Evolutionary conservation across 2,113 vertebrate species (phyloP), one percentile per base, ranked within the genome.

Genomic region (Antennarius striatus): DNA sequence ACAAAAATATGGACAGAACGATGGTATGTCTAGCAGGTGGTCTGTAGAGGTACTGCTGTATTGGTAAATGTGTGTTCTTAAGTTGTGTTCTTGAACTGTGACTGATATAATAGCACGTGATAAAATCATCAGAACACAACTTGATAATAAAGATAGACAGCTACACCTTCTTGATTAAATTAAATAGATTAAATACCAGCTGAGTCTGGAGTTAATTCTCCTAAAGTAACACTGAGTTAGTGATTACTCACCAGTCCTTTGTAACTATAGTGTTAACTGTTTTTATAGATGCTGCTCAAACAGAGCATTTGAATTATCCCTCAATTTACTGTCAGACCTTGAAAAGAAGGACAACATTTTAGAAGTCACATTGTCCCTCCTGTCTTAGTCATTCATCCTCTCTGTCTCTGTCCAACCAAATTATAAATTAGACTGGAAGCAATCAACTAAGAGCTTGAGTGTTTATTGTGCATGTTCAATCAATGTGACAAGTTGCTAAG

Each of bases 391-490:
- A 1, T 32, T 11, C 15, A 14, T 74, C 68, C 67, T 79, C 54
- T 43, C 22, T 1, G 45, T 62, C 47, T 73, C 68, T 36, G 45
- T 5, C 56, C 68, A 61, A 81, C 56, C 32, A 29, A 71, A 56
- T 68, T 72, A 71, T 69, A 82, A 75, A 84, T 80, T 56, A 81
- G 53, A 17, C 52, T 63, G 1, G 54, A 69, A 64, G 63, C 70
- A 89, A 82, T 84, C 77, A 73, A 15, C 83, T 86, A 79, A 87
- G 68, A 79, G 83, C 81, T 13, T 2, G 9, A 43, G 48, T 78
- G 58, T 86, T 85, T 80, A 79, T 71, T 71, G 69, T 82, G 66
- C 64, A 56, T 60, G 63, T 71, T 84, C 62, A 86, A 84, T 89
- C 85, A 85, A 60, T 75, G 64, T 80, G 76, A 72, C 82, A 75